A percentile compares a stretch with the other conserved stretches of the same genome.
These are phyloP conservation scores for Gymnodraco acuticeps DNA, from an alignment of 2,797 vertebrate species.

Conservation along the genomic window DNA sequence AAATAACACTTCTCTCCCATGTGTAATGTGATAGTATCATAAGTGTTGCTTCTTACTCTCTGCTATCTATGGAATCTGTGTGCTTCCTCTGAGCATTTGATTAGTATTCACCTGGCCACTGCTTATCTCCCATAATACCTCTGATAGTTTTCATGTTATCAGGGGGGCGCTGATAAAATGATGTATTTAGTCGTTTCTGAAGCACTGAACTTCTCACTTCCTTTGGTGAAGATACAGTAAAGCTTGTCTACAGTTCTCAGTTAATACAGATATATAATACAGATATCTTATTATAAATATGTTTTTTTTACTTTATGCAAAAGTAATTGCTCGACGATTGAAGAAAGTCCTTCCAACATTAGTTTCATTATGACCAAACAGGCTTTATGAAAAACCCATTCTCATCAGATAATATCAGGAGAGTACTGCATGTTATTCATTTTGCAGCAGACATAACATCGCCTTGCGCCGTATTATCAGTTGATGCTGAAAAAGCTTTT, in stretches of 20 bases:
- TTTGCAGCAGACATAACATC: too few relatives aligned
- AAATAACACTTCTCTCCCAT: slow-evolving; percentile 5
- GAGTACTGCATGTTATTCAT: too few relatives aligned
- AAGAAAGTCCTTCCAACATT: too few relatives aligned
- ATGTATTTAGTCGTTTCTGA: slow-evolving; percentile 20
- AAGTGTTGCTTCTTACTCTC: slow-evolving; percentile 25
- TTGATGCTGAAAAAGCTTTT: too few relatives aligned
- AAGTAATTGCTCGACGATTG: too few relatives aligned
- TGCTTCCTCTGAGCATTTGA: slow-evolving; percentile 8
- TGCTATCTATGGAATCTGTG: slow-evolving; percentile 28
- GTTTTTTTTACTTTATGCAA: too few relatives aligned
- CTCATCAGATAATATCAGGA: too few relatives aligned
- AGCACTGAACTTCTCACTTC: slow-evolving; percentile 4
- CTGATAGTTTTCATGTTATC: slow-evolving; percentile 9
- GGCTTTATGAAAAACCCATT: too few relatives aligned
- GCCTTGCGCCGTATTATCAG: too few relatives aligned
- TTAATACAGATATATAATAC: not conserved
- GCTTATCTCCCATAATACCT: slow-evolving; percentile 14
- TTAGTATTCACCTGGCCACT: slow-evolving; percentile 18
- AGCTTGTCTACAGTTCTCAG: not conserved
- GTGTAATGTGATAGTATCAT: slow-evolving; percentile 17
- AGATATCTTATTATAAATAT: not conserved
- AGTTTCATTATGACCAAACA: too few relatives aligned
- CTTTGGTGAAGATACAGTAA: slow-evolving; percentile 3
- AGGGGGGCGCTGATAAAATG: not conserved